These are phyloP conservation scores for Capra hircus DNA, from an alignment of 2,113 vertebrate genomes.

Conservation along the genomic window DNA sequence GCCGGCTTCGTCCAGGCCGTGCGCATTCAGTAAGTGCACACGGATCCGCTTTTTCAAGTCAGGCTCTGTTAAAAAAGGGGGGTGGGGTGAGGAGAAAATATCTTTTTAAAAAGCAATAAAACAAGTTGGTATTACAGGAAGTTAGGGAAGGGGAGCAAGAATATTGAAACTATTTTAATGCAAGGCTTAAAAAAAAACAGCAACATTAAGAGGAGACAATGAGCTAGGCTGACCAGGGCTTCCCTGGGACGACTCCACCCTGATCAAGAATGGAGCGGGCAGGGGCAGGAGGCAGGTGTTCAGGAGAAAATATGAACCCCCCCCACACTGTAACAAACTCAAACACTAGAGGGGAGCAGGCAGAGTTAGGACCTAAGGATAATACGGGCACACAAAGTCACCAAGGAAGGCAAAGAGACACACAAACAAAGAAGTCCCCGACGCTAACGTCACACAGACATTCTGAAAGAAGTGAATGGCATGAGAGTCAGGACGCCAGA, in stretches of 20 bases:
- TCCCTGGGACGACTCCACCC: background rate
- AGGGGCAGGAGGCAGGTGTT: no score
- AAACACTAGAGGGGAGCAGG: accelerated
- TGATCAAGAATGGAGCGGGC: background rate
- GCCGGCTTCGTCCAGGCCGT: conserved; percentile 96
- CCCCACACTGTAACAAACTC: no score
- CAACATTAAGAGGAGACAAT: background rate
- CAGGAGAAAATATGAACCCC: no score
- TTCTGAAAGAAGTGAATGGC: accelerated
- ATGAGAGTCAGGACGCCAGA: accelerated
- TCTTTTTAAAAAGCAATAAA: background rate
- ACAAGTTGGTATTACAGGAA: background rate
- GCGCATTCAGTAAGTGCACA: conserved; percentile 95
- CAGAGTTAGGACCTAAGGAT: background rate
- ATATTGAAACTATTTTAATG: background rate
- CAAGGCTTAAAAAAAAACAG: background rate
- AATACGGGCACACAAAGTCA: accelerated
- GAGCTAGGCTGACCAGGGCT: background rate
- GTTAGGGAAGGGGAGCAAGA: background rate
- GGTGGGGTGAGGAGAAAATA: background rate
- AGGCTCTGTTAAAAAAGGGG: conserved; percentile 83
- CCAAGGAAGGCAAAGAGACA: background rate
- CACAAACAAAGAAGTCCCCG: accelerated
- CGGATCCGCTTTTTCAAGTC: conserved; percentile 96
- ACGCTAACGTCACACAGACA: background rate